Evolutionary conservation across 2,797 vertebrate species (phyloP).

Genomic region (Malacoraja senta): DNA sequence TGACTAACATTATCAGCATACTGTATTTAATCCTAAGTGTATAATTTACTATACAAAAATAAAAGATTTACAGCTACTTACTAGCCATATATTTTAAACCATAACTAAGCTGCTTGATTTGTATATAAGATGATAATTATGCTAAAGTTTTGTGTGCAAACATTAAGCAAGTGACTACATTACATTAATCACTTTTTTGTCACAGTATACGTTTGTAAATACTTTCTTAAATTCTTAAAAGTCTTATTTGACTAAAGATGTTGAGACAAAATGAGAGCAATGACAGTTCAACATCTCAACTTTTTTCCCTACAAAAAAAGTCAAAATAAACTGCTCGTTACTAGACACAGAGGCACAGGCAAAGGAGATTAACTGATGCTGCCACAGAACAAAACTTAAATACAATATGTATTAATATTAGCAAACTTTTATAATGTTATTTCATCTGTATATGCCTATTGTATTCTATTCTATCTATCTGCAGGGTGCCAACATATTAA

Average conservation of each 20-base stretch:
- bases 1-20: slow-evolving; percentile 56
- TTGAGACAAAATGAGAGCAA: slow-evolving; percentile 10
- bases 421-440: not conserved
- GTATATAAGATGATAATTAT: slow-evolving; percentile 22
- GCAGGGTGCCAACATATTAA: not conserved
- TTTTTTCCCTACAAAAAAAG: slow-evolving; percentile 13
- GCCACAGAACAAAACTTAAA: slow-evolving; percentile 15
- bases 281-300: not conserved
- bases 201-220: slow-evolving; percentile 14
- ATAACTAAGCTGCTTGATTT: slow-evolving; percentile 31
- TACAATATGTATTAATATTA: slow-evolving; percentile 11
- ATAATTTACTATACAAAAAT: slow-evolving; percentile 77
- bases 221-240: not conserved
- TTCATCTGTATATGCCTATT: not conserved
- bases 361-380: slow-evolving; percentile 8
- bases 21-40: slow-evolving; percentile 56
- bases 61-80: slow-evolving; percentile 54
- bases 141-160: slow-evolving; percentile 31
- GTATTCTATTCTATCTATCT: not conserved
- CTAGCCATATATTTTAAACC: slow-evolving; percentile 41
- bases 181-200: slow-evolving; percentile 26
- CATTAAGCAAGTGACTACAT: slow-evolving; percentile 35
- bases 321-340: slow-evolving; percentile 18
- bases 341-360: not conserved
- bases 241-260: slow-evolving; percentile 26